phyloP scores from a whole-genome alignment of 2,888 invertebrate species.

The Nephrotoma appendiculata region DNA sequence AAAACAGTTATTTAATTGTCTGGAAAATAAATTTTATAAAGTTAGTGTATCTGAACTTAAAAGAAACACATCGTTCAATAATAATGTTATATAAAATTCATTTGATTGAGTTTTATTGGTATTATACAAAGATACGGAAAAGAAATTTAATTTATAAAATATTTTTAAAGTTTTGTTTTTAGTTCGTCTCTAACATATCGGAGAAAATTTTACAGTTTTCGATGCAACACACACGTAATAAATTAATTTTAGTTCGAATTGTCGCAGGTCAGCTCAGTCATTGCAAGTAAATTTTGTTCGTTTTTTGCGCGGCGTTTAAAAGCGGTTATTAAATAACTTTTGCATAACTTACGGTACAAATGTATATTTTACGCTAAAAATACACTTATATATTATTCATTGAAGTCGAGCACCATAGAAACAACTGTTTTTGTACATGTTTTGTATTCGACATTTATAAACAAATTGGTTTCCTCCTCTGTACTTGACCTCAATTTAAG shows the following conservation, averaged over 20 bases:
- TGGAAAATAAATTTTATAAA: too few species aligned
- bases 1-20: too few species aligned
- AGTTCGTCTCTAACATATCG: too few species aligned
- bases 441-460: background rate
- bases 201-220: too few species aligned
- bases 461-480: background rate
- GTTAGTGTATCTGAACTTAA: too few species aligned
- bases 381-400: background rate
- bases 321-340: background rate
- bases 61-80: too few species aligned
- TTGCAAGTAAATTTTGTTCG: background rate
- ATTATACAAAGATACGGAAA: too few species aligned
- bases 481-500: background rate
- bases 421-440: background rate
- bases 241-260: background rate
- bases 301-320: too few species aligned
- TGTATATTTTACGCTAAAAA: background rate
- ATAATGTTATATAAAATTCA: too few species aligned
- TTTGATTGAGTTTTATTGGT: too few species aligned
- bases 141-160: too few species aligned
- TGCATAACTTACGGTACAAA: background rate
- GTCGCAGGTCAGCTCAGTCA: background rate
- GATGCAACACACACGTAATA: background rate
- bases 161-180: too few species aligned
- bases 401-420: background rate